These are phyloP conservation scores for Campoplex nolae DNA, from an alignment of 2,888 invertebrate species.

Conservation along the genomic window DNA sequence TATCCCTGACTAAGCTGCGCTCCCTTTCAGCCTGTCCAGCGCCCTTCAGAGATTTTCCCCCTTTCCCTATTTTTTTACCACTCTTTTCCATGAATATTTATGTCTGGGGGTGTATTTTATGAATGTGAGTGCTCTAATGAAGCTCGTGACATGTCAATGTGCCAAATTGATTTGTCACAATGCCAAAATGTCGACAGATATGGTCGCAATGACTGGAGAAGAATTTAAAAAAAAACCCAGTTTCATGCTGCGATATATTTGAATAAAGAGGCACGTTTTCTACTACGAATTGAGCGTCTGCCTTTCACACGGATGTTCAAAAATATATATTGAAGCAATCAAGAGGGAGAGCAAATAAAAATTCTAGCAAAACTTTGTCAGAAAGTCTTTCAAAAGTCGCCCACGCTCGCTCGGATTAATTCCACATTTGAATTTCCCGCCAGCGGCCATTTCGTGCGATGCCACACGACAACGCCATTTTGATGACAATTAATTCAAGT, in stretches of 20 bases:
- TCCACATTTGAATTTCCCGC: not conserved
- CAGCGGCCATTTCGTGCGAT: not conserved
- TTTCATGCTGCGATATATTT: not conserved
- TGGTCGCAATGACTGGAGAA: not conserved
- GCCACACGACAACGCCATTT: not conserved
- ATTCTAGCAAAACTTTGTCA: not conserved
- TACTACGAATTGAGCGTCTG: not conserved
- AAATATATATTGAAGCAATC: not conserved
- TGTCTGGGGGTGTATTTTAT: not conserved
- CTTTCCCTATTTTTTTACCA: not conserved
- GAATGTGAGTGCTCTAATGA: not conserved
- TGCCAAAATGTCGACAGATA: not conserved
- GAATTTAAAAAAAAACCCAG: not conserved
- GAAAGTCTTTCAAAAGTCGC: not conserved
- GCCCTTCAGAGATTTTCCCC: conserved; percentile 7
- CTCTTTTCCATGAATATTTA: not conserved
- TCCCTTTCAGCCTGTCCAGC: conserved; percentile 19
- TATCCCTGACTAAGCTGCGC: conserved; percentile 33
- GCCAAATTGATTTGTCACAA: not conserved
- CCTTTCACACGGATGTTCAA: not conserved
- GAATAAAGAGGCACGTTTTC: not conserved
- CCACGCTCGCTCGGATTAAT: not conserved
- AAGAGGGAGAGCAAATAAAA: not conserved
- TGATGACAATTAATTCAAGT: not conserved
- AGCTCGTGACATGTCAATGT: not conserved